These are phyloP conservation scores for silkworm (Bombyx mori) DNA, from an alignment of 1,140 invertebrate species.

Conservation along the genomic window ASM3026992v2 NC_085118.1:10776501-10777000, in stretches of 20 bases:
- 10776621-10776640: constrained; percentile 76
- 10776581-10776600: constrained; percentile 79
- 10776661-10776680: constrained; percentile 76
- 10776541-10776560: constrained; percentile 75
- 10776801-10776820: constrained; percentile 74
- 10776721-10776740: constrained; percentile 76
- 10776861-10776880: constrained; percentile 69
- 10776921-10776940: constrained; percentile 48
- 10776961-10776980: constrained; percentile 33
- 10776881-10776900: constrained; percentile 63
- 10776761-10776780: constrained; percentile 76
- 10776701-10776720: constrained; percentile 78
- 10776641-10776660: constrained; percentile 74
- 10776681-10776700: constrained; percentile 77
- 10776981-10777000: constrained; percentile 32
- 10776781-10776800: constrained; percentile 76
- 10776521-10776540: constrained; percentile 74
- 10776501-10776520: constrained; percentile 74
- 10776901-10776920: constrained; percentile 62
- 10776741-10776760: constrained; percentile 74
- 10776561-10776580: constrained; percentile 81
- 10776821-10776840: constrained; percentile 68
- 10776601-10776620: constrained; percentile 76
- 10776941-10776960: constrained; percentile 44
- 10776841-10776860: constrained; percentile 69